phyloP scores from a whole-genome alignment of 2,888 invertebrate species.

The Papilio protenor region DNA sequence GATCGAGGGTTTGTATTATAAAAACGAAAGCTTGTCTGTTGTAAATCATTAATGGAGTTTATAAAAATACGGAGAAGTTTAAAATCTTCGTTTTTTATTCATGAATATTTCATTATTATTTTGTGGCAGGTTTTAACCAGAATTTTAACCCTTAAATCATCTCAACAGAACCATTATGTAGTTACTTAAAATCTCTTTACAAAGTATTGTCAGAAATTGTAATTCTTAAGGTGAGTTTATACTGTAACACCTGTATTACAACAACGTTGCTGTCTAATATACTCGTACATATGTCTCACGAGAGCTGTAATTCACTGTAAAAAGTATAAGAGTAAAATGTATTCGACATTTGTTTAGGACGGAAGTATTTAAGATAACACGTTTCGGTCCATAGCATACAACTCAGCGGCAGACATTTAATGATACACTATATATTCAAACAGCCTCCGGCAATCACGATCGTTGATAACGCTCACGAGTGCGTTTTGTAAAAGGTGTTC shows the following conservation, averaged over 20 bases:
- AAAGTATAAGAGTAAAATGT: not conserved
- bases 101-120: not conserved
- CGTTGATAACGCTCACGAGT: conserved; percentile 2
- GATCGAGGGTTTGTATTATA: not conserved
- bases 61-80: not conserved
- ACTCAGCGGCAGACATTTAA: conserved; percentile 7
- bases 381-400: not conserved
- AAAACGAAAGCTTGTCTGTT: not conserved
- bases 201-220: too few species aligned
- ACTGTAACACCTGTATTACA: too few species aligned
- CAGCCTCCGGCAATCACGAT: conserved; percentile 20
- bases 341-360: conserved; percentile 6
- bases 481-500: conserved; percentile 19
- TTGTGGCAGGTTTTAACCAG: not conserved
- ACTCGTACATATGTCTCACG: too few species aligned
- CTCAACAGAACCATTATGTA: too few species aligned
- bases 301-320: not conserved
- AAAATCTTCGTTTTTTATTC: not conserved
- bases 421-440: conserved; percentile 33
- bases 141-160: not conserved
- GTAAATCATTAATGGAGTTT: not conserved
- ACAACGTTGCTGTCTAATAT: too few species aligned
- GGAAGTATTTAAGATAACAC: conserved; percentile 24
- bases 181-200: too few species aligned
- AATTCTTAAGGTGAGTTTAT: too few species aligned